Conservation (phyloP, 35 echinoderm and acorn worm species). For the Apostichopus japonicus region DNA sequence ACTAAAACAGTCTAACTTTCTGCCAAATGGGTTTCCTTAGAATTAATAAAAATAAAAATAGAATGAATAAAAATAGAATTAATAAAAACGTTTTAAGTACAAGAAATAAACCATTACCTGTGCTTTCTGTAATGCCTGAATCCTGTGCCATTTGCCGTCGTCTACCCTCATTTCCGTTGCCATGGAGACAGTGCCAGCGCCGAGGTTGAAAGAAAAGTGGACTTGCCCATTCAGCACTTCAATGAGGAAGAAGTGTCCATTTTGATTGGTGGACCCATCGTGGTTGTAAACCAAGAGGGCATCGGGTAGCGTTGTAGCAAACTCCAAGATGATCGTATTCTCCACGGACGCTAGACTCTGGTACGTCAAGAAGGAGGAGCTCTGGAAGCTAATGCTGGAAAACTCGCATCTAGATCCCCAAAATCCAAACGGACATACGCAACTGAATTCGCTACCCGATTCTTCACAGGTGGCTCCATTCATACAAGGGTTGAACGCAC, state of each 20-base stretch:
- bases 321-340: conserved; percentile 74
- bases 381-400: conserved; percentile 80
- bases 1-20: no score
- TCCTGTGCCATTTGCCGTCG: conserved; percentile 90
- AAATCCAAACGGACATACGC: conserved; percentile 77
- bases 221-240: conserved; percentile 72
- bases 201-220: conserved; percentile 80
- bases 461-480: conserved; percentile 82
- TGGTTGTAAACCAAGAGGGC: conserved; percentile 93
- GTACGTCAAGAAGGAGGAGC: conserved; percentile 73
- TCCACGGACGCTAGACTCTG: not conserved
- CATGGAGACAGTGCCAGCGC: conserved; percentile 59
- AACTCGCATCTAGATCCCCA: conserved; percentile 78
- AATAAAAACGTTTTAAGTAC: not conserved
- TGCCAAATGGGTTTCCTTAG: no score
- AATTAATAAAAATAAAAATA: no score
- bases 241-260: conserved; percentile 80
- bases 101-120: conserved; percentile 59
- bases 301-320: conserved; percentile 72
- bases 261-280: conserved; percentile 63
- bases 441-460: conserved; percentile 67
- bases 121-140: conserved; percentile 75
- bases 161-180: conserved; percentile 62
- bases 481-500: conserved; percentile 71
- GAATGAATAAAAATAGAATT: no score